phyloP scores from a whole-genome alignment of 2,888 invertebrate genomes.

The Clusia tigrina region DNA sequence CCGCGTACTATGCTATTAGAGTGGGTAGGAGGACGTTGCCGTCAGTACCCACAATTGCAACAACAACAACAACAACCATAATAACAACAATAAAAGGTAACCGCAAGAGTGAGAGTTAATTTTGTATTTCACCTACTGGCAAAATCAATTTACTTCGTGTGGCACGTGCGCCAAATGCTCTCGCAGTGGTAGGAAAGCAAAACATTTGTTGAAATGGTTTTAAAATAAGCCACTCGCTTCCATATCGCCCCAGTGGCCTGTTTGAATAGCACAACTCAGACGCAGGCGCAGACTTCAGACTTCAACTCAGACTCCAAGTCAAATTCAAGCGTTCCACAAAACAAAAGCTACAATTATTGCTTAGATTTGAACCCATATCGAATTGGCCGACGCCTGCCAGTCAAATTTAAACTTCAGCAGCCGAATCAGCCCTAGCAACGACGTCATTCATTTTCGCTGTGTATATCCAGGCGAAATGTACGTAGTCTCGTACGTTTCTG shows the following conservation, averaged over 20 bases:
- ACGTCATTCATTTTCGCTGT: conserved; percentile 46
- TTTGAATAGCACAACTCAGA: background rate
- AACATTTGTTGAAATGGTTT: conserved; percentile 42
- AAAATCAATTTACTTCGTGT: conserved; percentile 64
- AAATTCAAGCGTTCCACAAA: background rate
- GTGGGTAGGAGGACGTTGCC: no score
- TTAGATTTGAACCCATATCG: conserved; percentile 16
- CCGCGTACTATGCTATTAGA: no score
- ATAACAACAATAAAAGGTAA: conserved; percentile 6
- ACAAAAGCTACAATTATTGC: background rate
- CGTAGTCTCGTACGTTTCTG: no score
- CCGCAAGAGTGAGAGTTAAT: conserved; percentile 48
- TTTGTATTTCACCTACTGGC: conserved; percentile 62
- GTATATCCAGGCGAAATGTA: conserved; percentile 38
- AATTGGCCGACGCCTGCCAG: conserved; percentile 36
- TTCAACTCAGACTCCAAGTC: background rate
- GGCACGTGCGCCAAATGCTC: conserved; percentile 62
- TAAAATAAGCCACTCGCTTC: background rate
- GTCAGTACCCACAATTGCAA: conserved; percentile 44
- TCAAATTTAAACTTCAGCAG: conserved; percentile 22
- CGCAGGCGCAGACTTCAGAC: no score
- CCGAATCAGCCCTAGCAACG: conserved; percentile 25
- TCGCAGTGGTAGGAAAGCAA: conserved; percentile 33
- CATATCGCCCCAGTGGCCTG: conserved; percentile 7
- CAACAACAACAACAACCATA: conserved; percentile 16